Conservation (phyloP, 2,888 invertebrate species). For the Maniola hyperantus region DNA sequence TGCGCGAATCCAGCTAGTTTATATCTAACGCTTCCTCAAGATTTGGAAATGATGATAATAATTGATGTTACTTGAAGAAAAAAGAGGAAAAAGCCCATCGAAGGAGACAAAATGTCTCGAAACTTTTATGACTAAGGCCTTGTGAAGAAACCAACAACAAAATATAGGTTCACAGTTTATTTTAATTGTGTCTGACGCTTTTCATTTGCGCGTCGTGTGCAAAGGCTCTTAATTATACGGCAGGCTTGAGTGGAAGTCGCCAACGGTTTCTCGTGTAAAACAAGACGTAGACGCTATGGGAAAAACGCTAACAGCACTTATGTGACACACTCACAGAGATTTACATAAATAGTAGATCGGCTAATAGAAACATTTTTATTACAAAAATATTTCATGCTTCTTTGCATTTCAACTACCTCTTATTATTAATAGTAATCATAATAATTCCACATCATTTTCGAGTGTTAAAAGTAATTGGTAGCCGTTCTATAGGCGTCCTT, state of each 20-base stretch:
- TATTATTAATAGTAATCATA: too few relatives aligned
- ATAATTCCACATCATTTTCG: too few relatives aligned
- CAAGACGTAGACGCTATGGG: constrained; percentile 68
- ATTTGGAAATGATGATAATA: too few relatives aligned
- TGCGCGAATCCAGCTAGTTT: too few relatives aligned
- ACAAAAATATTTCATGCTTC: too few relatives aligned
- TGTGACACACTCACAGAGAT: constrained; percentile 26
- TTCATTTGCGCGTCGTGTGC: not conserved
- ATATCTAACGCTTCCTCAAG: too few relatives aligned
- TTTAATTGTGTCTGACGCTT: not conserved
- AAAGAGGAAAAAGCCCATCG: too few relatives aligned
- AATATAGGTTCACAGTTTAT: not conserved
- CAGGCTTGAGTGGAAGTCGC: constrained; percentile 55
- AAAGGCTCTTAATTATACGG: constrained; percentile 54
- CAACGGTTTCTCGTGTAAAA: constrained; percentile 79
- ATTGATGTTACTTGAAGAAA: too few relatives aligned
- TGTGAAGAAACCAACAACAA: not conserved
- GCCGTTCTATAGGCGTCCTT: too few relatives aligned
- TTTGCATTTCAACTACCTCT: too few relatives aligned
- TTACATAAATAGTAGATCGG: not conserved
- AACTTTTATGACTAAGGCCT: not conserved
- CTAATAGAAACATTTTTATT: not conserved
- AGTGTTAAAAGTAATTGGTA: too few relatives aligned
- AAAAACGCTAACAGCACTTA: constrained; percentile 66
- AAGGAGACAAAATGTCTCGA: too few relatives aligned